These are phyloP conservation scores for Desmodus rotundus DNA, from an alignment of 2,113 vertebrate genomes.

Conservation along the genomic window DNA sequence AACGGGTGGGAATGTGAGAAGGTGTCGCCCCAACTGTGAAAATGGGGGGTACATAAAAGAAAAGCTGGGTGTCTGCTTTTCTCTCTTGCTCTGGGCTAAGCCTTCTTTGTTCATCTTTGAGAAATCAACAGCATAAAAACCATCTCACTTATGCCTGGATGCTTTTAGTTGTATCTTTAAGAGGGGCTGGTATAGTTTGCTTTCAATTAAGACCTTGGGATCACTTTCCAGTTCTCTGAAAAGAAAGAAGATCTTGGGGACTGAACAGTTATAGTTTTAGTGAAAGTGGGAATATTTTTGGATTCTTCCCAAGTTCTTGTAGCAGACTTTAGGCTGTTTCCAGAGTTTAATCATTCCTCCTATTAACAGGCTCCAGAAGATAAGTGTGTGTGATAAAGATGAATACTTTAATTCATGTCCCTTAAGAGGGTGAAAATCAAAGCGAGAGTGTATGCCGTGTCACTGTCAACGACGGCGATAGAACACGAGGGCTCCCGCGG, in stretches of 20 bases:
- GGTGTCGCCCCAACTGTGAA: background rate
- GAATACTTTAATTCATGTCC: background rate
- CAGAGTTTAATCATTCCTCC: background rate
- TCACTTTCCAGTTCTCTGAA: background rate
- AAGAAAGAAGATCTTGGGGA: background rate
- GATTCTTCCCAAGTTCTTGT: background rate
- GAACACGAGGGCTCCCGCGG: background rate
- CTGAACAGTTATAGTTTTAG: background rate
- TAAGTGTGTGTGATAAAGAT: background rate
- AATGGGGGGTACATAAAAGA: background rate
- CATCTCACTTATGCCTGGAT: background rate
- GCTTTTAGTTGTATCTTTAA: background rate
- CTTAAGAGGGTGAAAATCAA: background rate
- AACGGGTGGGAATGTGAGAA: background rate
- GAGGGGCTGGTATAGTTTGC: background rate
- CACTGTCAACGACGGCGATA: rapidly evolving
- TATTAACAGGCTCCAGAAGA: background rate
- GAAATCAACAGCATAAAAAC: background rate
- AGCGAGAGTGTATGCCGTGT: background rate
- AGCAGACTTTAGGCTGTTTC: background rate
- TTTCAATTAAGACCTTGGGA: background rate
- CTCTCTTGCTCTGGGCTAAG: background rate
- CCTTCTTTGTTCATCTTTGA: background rate
- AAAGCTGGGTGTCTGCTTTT: background rate
- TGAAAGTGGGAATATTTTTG: background rate